Conservation (phyloP, 2,113 vertebrate genomes). For the Grammomys surdaster region DNA sequence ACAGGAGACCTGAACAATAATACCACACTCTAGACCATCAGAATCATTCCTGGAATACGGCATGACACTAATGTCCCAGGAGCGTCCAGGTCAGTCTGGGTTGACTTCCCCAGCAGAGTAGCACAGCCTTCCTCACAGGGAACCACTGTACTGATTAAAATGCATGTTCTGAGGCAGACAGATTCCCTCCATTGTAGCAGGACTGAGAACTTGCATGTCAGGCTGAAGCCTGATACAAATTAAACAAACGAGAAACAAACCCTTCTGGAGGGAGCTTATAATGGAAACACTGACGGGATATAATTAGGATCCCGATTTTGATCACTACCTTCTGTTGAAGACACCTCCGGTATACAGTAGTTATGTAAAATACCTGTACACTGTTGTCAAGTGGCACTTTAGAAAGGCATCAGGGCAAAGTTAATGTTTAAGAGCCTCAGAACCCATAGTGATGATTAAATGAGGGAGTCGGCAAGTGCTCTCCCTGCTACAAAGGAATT, state of each 20-base stretch:
- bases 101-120: constrained; percentile 2
- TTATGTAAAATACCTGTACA: constrained; percentile 74
- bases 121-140: neutral
- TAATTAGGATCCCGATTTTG: constrained; percentile 73
- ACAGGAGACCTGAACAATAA: neutral
- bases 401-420: constrained; percentile 56
- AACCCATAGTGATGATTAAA: constrained; percentile 48
- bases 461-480: neutral
- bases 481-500: constrained; percentile 40
- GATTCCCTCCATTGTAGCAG: constrained; percentile 16
- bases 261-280: constrained; percentile 50
- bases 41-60: neutral
- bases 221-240: constrained; percentile 64
- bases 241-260: constrained; percentile 73
- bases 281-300: constrained; percentile 72
- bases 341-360: constrained; percentile 19
- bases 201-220: constrained; percentile 67
- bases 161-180: constrained; percentile 56
- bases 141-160: constrained; percentile 54
- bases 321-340: constrained; percentile 74
- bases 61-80: neutral
- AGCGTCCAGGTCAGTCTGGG: neutral
- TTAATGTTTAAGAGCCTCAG: constrained; percentile 67
- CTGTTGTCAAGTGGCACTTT: constrained; percentile 68
- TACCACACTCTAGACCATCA: neutral